Evolutionary conservation across 1,140 invertebrate species (phyloP).

Genomic region (Drosophila asahinai): DNA sequence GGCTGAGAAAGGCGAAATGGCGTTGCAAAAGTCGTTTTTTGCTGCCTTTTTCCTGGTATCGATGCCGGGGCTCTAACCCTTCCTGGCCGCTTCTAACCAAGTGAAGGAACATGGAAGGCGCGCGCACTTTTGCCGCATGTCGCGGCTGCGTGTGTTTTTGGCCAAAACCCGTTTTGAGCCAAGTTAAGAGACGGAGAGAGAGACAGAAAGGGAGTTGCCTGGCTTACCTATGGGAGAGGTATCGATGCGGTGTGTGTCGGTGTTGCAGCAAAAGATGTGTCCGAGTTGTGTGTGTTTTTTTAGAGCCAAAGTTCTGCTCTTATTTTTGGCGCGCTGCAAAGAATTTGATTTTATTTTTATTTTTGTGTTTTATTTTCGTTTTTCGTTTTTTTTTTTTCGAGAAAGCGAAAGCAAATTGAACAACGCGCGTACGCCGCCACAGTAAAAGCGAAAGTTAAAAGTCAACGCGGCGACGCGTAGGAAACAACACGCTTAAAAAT

Average conservation of each 20-base stretch:
- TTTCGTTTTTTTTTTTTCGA: constrained; percentile 16
- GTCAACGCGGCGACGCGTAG: constrained; percentile 32
- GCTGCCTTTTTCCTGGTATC: constrained; percentile 38
- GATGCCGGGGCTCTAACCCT: constrained; percentile 34
- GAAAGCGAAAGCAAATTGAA: constrained; percentile 56
- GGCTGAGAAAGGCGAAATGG: constrained; percentile 39
- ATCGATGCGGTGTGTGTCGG: constrained; percentile 27
- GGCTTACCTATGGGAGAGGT: constrained; percentile 33
- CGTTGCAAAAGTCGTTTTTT: constrained; percentile 57
- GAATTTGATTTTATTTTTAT: constrained; percentile 30
- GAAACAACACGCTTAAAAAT: constrained; percentile 72
- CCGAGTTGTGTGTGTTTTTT: constrained; percentile 16
- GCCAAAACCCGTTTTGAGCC: constrained; percentile 75
- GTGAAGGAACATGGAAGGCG: constrained; percentile 56
- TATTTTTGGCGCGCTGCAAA: constrained; percentile 56
- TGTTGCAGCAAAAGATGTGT: constrained; percentile 12
- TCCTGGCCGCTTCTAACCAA: constrained; percentile 29
- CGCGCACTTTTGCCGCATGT: constrained; percentile 49
- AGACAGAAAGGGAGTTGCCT: constrained; percentile 32
- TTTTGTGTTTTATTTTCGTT: constrained; percentile 1
- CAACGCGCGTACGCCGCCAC: constrained; percentile 42
- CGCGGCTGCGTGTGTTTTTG: constrained; percentile 55
- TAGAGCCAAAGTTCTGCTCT: constrained; percentile 36
- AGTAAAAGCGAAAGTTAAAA: constrained; percentile 64
- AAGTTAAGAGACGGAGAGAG: constrained; percentile 8